Conservation (phyloP, 2,113 vertebrate species). For the Heterotis niloticus region DNA sequence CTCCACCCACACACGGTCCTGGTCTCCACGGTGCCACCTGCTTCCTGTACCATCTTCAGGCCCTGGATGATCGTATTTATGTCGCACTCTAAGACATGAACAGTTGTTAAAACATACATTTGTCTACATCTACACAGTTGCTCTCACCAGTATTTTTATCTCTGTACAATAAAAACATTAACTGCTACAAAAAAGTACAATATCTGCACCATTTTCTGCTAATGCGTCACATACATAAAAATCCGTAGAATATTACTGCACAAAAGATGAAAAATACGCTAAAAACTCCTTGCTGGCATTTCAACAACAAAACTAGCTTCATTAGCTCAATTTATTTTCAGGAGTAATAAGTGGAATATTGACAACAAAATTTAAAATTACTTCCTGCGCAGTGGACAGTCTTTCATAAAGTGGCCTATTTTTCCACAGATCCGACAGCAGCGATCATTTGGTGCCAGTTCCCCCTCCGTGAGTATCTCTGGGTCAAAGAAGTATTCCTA, state of each 20-base stretch:
- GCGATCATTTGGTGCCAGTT: conserved; percentile 88
- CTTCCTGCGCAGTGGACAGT: conserved; percentile 87
- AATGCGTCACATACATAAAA: background rate
- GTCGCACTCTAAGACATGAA: conserved; percentile 58
- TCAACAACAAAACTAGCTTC: too few relatives aligned
- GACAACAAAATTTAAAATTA: conserved; percentile 49
- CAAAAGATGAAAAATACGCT: background rate
- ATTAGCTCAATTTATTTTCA: too few relatives aligned
- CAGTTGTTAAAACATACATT: background rate
- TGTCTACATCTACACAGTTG: background rate
- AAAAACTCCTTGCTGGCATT: too few relatives aligned
- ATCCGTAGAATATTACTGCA: background rate
- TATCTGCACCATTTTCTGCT: too few relatives aligned
- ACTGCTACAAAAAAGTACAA: too few relatives aligned
- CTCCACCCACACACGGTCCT: conserved; percentile 48
- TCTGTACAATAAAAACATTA: too few relatives aligned
- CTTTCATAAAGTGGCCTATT: conserved; percentile 95
- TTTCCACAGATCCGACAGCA: conserved; percentile 94
- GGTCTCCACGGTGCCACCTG: conserved; percentile 63
- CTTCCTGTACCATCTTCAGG: conserved; percentile 59
- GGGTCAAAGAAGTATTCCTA: conserved; percentile 95
- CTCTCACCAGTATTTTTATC: too few relatives aligned
- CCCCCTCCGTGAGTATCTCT: conserved; percentile 84
- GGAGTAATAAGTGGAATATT: too few relatives aligned
- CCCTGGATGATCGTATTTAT: conserved; percentile 62